phyloP scores from a whole-genome alignment of 2,888 invertebrate species.

The Aleiodes testaceus region DNA sequence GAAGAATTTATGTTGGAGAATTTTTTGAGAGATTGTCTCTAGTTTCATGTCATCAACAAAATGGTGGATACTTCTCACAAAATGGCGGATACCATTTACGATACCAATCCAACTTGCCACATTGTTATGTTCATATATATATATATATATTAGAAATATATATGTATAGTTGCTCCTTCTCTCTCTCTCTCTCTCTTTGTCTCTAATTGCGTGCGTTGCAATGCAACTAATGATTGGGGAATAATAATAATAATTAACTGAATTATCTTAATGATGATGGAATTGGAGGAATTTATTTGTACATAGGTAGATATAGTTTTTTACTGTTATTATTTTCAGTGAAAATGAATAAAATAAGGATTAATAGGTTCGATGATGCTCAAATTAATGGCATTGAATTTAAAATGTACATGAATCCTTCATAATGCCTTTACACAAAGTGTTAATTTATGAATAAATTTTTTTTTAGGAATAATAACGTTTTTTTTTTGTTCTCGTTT shows the following conservation, averaged over 20 bases:
- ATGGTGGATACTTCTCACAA: not conserved
- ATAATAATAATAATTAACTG: conserved; percentile 3
- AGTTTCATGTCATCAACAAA: not conserved
- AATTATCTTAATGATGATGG: conserved; percentile 25
- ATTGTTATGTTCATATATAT: not conserved
- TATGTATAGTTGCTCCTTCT: no score
- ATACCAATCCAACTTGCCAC: conserved; percentile 7
- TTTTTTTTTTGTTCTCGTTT: not conserved
- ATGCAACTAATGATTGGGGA: conserved; percentile 10
- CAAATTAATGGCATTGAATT: conserved; percentile 29
- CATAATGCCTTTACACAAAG: conserved; percentile 18
- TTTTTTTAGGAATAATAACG: not conserved
- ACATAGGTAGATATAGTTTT: conserved; percentile 30
- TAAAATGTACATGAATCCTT: not conserved
- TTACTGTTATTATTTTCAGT: conserved; percentile 19
- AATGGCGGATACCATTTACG: no score
- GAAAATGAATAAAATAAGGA: conserved; percentile 32
- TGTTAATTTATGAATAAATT: conserved; percentile 16
- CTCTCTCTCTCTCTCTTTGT: not conserved
- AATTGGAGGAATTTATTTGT: conserved; percentile 26
- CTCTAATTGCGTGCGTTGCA: not conserved
- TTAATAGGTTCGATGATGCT: conserved; percentile 17
- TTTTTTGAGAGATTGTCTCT: not conserved
- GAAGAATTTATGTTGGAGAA: not conserved
- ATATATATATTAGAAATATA: not conserved